Base-by-base conservation (phyloP, 2,888 invertebrate species). In the Scaptomyza caliginosa region DNA sequence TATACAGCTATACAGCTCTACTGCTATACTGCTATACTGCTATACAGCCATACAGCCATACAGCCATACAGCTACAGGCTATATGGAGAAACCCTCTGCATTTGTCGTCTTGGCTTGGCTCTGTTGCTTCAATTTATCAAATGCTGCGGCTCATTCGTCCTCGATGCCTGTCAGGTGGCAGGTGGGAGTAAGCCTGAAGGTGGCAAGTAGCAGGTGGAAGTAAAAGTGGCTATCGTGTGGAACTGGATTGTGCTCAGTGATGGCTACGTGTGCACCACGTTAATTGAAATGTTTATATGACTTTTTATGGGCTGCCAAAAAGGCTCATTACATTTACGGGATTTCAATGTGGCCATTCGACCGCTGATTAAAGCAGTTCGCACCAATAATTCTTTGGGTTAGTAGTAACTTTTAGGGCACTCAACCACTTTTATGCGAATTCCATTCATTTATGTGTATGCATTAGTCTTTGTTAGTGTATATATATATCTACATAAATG, bases 261-360 rank as follows among this genome's bases (percentile, higher is more conserved):
- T 42, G 59, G 49, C 64, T 67, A 81, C 85, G 83, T 83, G 87
- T 72, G 79, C 69, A 30, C 77, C 54, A 62, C 79, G 77, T 79
- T 83, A 87, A 83, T 83, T 83, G 83, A 83, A 83, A 83, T 83
- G 87, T 85, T 87, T 86, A 87, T 85, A 85, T 87, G 87, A 81
- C 73, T 86, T 82, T 81, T 81, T 81, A 81, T 81, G 86, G 86
- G 66, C 86, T 81, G 86, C 74, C 81, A 71, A 86, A 86, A 86
- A 77, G 86, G 69, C 69, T 86, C 81, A 81, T 86, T 81, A 86
- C 81, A 74, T 83, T 81, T 69, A 81, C 84, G 81, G 68, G 50
- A 77, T 74, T 86, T 74, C 77, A 72, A 81, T 83, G 67, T 48
- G 55, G 65, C 43, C 56, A 56, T 62, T 60, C 50, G 51, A 39